A percentile compares a stretch with the other conserved stretches of the same genome.
These are phyloP conservation scores for Eira barbara DNA, from an alignment of 2,113 vertebrate species.

Conservation along the genomic window DNA sequence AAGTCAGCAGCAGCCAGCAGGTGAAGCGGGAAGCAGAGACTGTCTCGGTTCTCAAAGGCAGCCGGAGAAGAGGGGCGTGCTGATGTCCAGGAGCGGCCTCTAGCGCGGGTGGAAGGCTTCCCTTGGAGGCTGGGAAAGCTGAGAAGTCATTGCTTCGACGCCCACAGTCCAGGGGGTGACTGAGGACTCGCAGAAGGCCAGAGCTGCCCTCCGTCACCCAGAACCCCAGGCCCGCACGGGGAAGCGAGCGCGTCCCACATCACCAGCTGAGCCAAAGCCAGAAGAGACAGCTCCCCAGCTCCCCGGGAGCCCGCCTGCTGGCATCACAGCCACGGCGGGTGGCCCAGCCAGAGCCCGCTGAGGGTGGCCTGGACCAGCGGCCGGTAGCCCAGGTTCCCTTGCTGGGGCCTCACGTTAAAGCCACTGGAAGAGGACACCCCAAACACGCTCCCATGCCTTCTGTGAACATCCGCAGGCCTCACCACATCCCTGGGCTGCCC, in stretches of 20 bases:
- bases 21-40: not conserved
- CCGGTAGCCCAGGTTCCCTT: not conserved
- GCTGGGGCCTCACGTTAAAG: not conserved
- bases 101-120: not conserved
- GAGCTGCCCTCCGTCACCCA: not conserved
- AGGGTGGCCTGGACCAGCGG: not conserved
- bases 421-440: fast-evolving
- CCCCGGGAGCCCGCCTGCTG: not conserved
- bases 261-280: too few relatives aligned
- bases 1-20: too few relatives aligned
- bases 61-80: not conserved
- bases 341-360: not conserved
- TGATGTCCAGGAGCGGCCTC: not conserved
- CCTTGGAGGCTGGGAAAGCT: not conserved
- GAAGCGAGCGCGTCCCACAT: not conserved
- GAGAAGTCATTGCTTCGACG: not conserved
- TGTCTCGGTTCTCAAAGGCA: not conserved
- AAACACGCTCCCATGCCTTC: not conserved
- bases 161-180: not conserved
- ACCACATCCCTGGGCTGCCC: not conserved
- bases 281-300: not conserved
- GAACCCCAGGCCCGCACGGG: fast-evolving
- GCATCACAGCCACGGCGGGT: fast-evolving
- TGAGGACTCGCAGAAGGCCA: not conserved
- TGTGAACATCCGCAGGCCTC: not conserved